Percentiles rank a stretch among this genome's conserved stretches.
Conservation (phyloP, 2,797 vertebrate species). For the Hyperoplus lanceolatus region DNA sequence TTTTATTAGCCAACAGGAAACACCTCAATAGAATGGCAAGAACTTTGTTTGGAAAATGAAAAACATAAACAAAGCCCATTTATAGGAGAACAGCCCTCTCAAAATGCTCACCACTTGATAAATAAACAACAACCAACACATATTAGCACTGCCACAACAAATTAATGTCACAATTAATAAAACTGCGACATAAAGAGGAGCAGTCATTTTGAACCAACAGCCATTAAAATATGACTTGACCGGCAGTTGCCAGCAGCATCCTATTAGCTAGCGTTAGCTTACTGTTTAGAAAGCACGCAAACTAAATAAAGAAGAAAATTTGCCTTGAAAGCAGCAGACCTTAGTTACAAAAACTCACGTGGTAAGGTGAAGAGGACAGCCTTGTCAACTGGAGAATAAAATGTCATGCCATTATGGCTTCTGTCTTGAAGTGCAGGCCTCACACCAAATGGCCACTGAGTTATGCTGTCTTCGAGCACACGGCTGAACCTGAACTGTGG, state of each 20-base stretch:
- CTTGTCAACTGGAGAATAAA: not conserved
- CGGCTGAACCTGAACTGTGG: not conserved
- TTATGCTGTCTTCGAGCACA: not conserved
- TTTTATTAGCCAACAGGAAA: not conserved
- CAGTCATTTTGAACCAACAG: not conserved
- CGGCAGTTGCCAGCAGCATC: not conserved
- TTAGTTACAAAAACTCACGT: not conserved
- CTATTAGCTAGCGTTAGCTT: not conserved
- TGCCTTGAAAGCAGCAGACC: not conserved
- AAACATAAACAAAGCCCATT: no score
- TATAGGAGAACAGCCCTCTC: not conserved
- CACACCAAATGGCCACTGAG: no score
- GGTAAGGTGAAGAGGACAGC: not conserved
- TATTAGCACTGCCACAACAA: not conserved
- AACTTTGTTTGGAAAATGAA: not conserved
- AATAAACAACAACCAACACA: no score
- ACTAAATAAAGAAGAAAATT: not conserved
- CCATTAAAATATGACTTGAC: no score
- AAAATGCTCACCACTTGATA: not conserved
- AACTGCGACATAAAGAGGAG: not conserved
- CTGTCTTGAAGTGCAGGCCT: not conserved
- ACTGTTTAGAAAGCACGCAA: not conserved
- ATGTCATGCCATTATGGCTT: no score
- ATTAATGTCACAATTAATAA: not conserved
- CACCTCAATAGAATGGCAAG: not conserved